Conservation (phyloP, 2,888 invertebrate genomes). For the Folsomia manolachei region DNA sequence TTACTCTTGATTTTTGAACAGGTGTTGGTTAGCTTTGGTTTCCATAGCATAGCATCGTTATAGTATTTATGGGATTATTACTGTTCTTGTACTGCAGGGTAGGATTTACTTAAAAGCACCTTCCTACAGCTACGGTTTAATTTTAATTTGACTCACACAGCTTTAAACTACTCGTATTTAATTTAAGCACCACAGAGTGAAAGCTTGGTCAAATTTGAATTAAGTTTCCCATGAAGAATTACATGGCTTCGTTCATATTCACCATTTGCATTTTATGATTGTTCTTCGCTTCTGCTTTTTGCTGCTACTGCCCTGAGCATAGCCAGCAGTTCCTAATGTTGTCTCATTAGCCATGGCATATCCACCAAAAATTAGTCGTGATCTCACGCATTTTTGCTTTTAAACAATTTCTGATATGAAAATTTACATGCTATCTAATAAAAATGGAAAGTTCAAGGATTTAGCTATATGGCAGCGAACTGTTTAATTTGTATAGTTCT, state of each 20-base stretch:
- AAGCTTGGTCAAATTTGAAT: not conserved
- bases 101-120: too few relatives aligned
- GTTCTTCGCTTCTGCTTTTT: not conserved
- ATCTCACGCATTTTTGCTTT: not conserved
- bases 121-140: not conserved
- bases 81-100: not conserved
- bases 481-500: not conserved
- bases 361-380: not conserved
- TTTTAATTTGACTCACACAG: not conserved
- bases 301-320: not conserved
- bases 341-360: too few relatives aligned
- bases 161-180: too few relatives aligned
- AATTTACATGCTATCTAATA: not conserved
- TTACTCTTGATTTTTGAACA: not conserved
- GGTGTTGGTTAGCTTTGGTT: not conserved
- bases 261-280: too few relatives aligned
- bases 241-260: not conserved
- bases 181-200: not conserved
- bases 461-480: too few relatives aligned
- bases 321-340: too few relatives aligned
- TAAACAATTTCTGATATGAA: not conserved
- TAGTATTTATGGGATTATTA: not conserved
- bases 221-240: not conserved
- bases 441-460: not conserved
- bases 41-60: not conserved